Percentiles rank a stretch among this genome's conserved stretches.
Evolutionary conservation across 1,140 invertebrate species (phyloP).

Genomic region (Popillia japonica): DNA sequence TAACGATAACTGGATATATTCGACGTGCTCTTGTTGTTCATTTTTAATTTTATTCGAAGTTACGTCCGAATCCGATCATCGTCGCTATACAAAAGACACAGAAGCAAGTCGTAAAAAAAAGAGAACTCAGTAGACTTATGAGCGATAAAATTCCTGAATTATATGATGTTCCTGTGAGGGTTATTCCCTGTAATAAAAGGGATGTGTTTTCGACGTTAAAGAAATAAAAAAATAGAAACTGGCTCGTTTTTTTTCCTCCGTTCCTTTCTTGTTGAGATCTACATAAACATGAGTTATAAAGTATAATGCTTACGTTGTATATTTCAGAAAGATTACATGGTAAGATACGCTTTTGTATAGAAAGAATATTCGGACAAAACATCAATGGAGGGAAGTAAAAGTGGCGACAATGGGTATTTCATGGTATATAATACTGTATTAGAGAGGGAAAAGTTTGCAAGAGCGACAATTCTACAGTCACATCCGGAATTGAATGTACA

Average conservation of each 20-base stretch:
- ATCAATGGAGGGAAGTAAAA: no score
- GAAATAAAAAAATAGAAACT: conserved; percentile 2
- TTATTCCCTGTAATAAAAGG: not conserved
- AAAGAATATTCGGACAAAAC: no score
- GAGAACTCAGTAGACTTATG: not conserved
- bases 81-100: not conserved
- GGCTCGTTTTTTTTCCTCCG: not conserved
- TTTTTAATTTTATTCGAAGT: conserved; percentile 8
- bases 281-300: not conserved
- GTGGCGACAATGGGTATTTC: no score
- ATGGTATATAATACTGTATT: no score
- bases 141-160: not conserved
- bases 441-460: no score
- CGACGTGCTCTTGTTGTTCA: not conserved
- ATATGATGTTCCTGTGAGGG: not conserved
- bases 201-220: not conserved
- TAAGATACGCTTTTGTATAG: no score
- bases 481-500: no score
- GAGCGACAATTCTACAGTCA: no score
- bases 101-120: not conserved
- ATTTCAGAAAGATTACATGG: no score
- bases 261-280: not conserved
- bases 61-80: not conserved
- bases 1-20: not conserved
- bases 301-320: not conserved